A percentile compares a stretch with the other conserved stretches of the same genome.
phyloP scores from a whole-genome alignment of 2,888 invertebrate genomes.

The Drosophila bunnanda region DNA sequence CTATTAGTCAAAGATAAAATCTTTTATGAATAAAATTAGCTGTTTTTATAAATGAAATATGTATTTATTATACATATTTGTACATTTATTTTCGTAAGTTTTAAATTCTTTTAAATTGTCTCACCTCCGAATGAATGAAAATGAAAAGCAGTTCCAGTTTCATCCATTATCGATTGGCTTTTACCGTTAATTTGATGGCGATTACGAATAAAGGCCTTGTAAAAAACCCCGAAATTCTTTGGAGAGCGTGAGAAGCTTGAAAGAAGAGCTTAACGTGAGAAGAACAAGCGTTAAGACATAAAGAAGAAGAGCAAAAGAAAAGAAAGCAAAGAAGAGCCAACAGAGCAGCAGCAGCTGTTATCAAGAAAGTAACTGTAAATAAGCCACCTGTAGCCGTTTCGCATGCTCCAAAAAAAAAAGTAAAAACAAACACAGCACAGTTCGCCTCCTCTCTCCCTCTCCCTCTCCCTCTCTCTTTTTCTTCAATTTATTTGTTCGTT shows the following conservation, averaged over 20 bases:
- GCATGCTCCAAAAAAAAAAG: conserved; percentile 29
- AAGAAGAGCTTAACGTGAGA: conserved; percentile 16
- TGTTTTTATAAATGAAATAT: too few species aligned
- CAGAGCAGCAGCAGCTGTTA: conserved; percentile 38
- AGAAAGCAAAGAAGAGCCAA: conserved; percentile 14
- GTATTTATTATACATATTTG: too few species aligned
- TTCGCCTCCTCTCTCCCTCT: conserved; percentile 17
- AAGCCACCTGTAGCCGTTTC: conserved; percentile 64
- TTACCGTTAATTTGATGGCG: conserved; percentile 31
- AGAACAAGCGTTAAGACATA: conserved; percentile 12
- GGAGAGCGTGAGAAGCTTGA: conserved; percentile 28
- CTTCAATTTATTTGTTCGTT: not conserved
- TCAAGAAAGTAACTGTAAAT: conserved; percentile 59
- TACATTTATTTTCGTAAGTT: too few species aligned
- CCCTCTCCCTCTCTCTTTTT: conserved; percentile 12
- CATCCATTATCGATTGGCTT: not conserved
- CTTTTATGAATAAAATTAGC: too few species aligned
- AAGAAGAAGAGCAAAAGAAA: not conserved
- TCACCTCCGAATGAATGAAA: too few species aligned
- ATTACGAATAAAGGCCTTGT: conserved; percentile 1
- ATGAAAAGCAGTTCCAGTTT: not conserved
- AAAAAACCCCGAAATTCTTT: conserved; percentile 19
- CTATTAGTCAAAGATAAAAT: too few species aligned
- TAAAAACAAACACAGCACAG: conserved; percentile 9
- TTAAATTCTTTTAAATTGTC: too few species aligned